A percentile compares a stretch with the other conserved stretches of the same genome.
phyloP scores from a whole-genome alignment of 2,888 invertebrate genomes.

The Microdon myrmicae region DNA sequence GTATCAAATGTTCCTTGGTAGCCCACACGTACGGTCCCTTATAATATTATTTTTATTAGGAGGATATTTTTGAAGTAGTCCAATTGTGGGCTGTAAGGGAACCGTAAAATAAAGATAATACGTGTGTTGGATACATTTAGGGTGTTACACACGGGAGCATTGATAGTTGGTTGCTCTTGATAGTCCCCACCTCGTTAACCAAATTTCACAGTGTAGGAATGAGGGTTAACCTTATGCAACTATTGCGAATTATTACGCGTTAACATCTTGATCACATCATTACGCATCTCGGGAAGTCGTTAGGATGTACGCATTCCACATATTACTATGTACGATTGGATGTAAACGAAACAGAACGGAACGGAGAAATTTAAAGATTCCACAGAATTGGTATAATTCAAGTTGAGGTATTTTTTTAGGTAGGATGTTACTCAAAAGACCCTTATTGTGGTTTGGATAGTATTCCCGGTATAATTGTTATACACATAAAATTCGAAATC shows the following conservation, averaged over 20 bases:
- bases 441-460: no score
- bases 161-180: conserved; percentile 32
- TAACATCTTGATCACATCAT: conserved; percentile 35
- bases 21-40: conserved; percentile 34
- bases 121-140: conserved; percentile 22
- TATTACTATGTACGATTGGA: no score
- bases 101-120: conserved; percentile 47
- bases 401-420: no score
- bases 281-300: conserved; percentile 24
- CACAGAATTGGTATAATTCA: no score
- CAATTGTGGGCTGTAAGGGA: conserved; percentile 38
- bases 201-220: conserved; percentile 14
- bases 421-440: no score
- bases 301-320: conserved; percentile 13
- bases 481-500: no score
- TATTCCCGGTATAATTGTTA: no score
- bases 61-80: conserved; percentile 35
- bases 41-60: conserved; percentile 36
- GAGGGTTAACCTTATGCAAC: no score
- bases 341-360: no score
- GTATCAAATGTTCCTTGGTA: no score
- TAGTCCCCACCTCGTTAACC: conserved; percentile 16
- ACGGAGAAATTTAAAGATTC: no score
- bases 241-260: conserved; percentile 18
- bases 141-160: conserved; percentile 22